Conservation (phyloP, 2,888 invertebrate genomes). For the Zaprionus bogoriensis region DNA sequence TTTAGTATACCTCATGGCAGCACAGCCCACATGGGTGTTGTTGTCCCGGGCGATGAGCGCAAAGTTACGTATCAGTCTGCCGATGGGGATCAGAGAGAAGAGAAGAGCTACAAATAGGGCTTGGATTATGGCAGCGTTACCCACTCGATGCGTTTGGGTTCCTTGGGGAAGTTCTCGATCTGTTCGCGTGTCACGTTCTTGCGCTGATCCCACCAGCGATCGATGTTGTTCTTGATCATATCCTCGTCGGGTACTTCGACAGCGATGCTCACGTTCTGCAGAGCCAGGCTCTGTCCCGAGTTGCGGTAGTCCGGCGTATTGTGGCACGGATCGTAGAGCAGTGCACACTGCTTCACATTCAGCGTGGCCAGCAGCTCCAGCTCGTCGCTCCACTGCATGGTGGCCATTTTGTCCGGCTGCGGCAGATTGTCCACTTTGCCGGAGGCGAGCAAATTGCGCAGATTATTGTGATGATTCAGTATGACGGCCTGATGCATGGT, state of each 20-base stretch:
- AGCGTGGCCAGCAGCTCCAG: slow-evolving; percentile 49
- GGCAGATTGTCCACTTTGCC: slow-evolving; percentile 41
- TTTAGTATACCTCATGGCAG: slow-evolving; percentile 41
- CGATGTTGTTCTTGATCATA: slow-evolving; percentile 42
- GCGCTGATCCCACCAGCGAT: slow-evolving; percentile 57
- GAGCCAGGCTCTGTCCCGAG: slow-evolving; percentile 59
- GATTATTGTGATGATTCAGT: slow-evolving; percentile 46
- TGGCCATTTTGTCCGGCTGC: slow-evolving; percentile 58
- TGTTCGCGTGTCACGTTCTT: slow-evolving; percentile 33
- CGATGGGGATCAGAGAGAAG: not conserved
- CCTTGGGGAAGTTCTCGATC: slow-evolving; percentile 47
- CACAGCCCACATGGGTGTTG: slow-evolving; percentile 60
- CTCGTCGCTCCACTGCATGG: slow-evolving; percentile 51
- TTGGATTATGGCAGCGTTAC: slow-evolving; percentile 4
- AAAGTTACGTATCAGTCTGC: slow-evolving; percentile 53
- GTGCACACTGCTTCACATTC: slow-evolving; percentile 52
- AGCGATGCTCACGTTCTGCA: slow-evolving; percentile 13
- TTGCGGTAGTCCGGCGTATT: slow-evolving; percentile 49
- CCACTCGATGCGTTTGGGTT: slow-evolving; percentile 39
- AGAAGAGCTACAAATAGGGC: not conserved
- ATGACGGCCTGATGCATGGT: slow-evolving; percentile 35
- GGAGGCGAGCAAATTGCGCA: slow-evolving; percentile 47
- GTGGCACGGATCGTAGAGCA: slow-evolving; percentile 50
- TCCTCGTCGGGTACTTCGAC: slow-evolving; percentile 16
- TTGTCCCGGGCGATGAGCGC: slow-evolving; percentile 64